Conservation (phyloP, 2,113 vertebrate species). For the Odocoileus virginianus region DNA sequence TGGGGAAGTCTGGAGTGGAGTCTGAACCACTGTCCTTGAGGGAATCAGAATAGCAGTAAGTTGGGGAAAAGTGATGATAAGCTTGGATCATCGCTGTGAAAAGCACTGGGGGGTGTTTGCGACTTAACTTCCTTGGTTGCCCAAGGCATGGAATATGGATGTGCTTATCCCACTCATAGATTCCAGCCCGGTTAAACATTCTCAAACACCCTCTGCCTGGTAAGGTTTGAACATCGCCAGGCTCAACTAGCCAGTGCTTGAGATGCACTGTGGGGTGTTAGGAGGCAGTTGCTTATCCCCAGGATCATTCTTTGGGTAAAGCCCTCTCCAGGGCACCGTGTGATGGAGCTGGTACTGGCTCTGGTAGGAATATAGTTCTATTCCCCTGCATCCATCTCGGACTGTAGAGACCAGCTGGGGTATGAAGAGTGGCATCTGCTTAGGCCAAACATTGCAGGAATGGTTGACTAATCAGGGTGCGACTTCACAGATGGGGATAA, state of each 20-base stretch:
- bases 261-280: not conserved
- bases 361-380: not conserved
- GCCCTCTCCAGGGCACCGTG: not conserved
- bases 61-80: not conserved
- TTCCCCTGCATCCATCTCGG: not conserved
- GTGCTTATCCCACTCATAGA: not conserved
- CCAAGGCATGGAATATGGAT: not conserved
- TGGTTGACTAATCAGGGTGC: not conserved
- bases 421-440: not conserved
- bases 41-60: not conserved
- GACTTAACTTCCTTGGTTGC: not conserved
- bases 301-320: not conserved
- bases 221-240: not conserved
- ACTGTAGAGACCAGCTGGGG: not conserved
- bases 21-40: not conserved
- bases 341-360: not conserved
- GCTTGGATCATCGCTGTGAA: not conserved
- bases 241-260: not conserved
- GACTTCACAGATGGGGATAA: not conserved
- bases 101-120: not conserved
- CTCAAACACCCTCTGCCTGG: not conserved
- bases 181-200: not conserved
- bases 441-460: not conserved
- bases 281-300: not conserved
- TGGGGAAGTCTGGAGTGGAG: not conserved